phyloP scores from a whole-genome alignment of 2,113 vertebrate genomes.

The Kryptolebias marmoratus region DNA sequence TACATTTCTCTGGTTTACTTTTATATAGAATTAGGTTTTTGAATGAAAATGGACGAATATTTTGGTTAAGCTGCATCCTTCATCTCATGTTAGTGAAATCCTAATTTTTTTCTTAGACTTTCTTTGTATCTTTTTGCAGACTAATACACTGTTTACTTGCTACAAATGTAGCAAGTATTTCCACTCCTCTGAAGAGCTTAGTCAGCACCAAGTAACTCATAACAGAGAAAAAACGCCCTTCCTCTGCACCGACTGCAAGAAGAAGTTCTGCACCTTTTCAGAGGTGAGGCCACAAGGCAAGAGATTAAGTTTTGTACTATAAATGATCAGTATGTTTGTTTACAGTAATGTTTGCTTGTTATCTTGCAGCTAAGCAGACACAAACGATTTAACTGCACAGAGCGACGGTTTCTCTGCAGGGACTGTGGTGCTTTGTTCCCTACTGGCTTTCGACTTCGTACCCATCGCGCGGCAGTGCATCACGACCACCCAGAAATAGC shows the following conservation, averaged over 20 bases:
- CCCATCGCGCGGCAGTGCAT: constrained; percentile 72
- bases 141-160: constrained; percentile 79
- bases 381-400: constrained; percentile 72
- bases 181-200: constrained; percentile 76
- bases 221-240: constrained; percentile 79
- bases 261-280: constrained; percentile 75
- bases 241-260: constrained; percentile 72
- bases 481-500: constrained; percentile 28
- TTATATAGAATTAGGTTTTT: no score
- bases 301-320: neutral
- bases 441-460: constrained; percentile 66
- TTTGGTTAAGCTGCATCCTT: no score
- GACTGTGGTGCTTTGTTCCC: constrained; percentile 75
- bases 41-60: no score
- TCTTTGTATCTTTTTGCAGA: constrained; percentile 47
- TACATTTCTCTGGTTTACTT: no score
- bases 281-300: constrained; percentile 64
- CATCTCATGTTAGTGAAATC: no score
- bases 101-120: neutral
- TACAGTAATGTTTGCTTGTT: constrained; percentile 4
- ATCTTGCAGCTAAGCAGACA: constrained; percentile 76
- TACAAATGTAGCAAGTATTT: constrained; percentile 81
- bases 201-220: constrained; percentile 75
- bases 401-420: constrained; percentile 70
- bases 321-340: neutral